A percentile compares a stretch with the other conserved stretches of the same genome.
phyloP scores from a whole-genome alignment of 2,888 invertebrate genomes.

The Willowsia nigromaculata region DNA sequence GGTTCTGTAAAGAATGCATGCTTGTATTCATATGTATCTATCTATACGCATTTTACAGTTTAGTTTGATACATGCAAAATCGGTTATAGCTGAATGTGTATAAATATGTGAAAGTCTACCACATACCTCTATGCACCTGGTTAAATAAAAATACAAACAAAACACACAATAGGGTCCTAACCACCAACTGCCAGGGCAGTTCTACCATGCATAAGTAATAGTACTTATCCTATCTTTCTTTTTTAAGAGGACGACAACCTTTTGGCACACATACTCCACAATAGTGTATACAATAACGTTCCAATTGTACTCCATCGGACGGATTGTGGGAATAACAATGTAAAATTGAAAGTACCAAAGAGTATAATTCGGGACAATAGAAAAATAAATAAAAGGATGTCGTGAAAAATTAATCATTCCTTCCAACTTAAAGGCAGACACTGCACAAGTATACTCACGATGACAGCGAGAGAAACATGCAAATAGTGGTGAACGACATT shows the following conservation, averaged over 20 bases:
- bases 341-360: constrained; percentile 6
- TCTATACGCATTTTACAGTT: neutral
- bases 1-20: neutral
- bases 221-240: neutral
- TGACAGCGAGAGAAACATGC: neutral
- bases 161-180: neutral
- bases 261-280: constrained; percentile 50
- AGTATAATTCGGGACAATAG: neutral
- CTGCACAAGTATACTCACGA: neutral
- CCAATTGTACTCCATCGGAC: neutral
- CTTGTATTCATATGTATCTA: neutral
- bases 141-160: neutral
- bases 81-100: neutral
- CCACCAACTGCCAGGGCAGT: neutral
- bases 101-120: neutral
- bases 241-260: constrained; percentile 57
- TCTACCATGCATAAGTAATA: neutral
- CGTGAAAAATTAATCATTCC: neutral
- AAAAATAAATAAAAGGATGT: neutral
- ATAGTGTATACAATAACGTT: neutral
- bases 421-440: neutral
- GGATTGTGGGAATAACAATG: neutral
- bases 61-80: too few species aligned
- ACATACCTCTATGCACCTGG: neutral
- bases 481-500: neutral